Evolutionary conservation across 2,113 vertebrate genomes (phyloP).

Genomic region (Pipra filicauda): DNA sequence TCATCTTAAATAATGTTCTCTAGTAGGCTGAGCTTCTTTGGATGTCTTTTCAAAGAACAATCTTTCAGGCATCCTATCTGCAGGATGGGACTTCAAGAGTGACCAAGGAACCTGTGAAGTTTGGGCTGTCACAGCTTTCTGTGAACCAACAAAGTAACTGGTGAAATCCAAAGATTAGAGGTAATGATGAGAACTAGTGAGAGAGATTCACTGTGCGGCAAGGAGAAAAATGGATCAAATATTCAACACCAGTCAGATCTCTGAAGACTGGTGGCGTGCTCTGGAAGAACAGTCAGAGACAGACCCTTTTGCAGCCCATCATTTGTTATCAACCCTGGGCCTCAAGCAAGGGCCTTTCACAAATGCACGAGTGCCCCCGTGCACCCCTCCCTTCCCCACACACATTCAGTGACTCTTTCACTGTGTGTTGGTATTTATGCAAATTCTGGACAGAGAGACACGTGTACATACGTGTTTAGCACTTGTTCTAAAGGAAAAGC

Average conservation of each 20-base stretch:
- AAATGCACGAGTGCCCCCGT: accelerated
- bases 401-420: accelerated
- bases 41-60: neutral
- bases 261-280: neutral
- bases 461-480: accelerated
- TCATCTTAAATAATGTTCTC: neutral
- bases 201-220: neutral
- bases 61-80: neutral
- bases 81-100: neutral
- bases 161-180: neutral
- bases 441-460: neutral
- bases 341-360: neutral
- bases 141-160: neutral
- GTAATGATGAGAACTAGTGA: neutral
- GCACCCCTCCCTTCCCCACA: neutral
- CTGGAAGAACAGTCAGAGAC: neutral
- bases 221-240: neutral
- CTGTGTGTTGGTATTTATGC: neutral
- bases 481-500: neutral
- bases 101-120: neutral
- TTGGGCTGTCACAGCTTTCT: neutral
- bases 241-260: neutral
- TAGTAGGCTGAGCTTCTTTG: neutral
- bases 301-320: neutral
- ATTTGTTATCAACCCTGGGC: accelerated